Evolutionary conservation across 2,888 invertebrate genomes (phyloP), one percentile per base, ranked within the genome.

Genomic region (Pseudanteris insignis): DNA sequence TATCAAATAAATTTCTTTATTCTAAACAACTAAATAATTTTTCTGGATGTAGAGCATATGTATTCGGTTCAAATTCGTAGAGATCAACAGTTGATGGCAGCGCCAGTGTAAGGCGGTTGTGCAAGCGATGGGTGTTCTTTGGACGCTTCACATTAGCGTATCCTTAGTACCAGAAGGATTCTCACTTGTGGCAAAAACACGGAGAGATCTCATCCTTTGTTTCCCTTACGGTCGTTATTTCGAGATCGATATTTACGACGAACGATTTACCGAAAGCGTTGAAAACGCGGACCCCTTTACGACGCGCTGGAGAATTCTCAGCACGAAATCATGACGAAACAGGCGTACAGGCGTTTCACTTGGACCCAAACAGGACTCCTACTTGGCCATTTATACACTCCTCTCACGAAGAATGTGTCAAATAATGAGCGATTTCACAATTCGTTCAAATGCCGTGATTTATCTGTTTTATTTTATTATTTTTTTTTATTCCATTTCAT

Each of bases 181-280:
- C 33, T 25, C n/a, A 9, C 14, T 37, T 10, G 30, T 36, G 29
- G 10, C 37, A 24, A 47, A 47, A 47, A 47, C 14, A 10, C 29
- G 18, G 30, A 48, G 37, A 50, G 25, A 13, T 24, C 14, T 28
- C 46, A 26, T 40, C 32, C 40, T 50, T 50, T 50, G 32, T 38
- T 26, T 30, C 40, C 15, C 33, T 38, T 37, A 37, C 30, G 28
- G 33, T 41, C 36, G 41, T 36, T 32, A 43, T 53, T 53, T 37
- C 29, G 28, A 44, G 41, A 37, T 53, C 44, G 44, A 44, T 44
- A 53, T 53, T 53, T 44, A 53, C 30, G 53, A 18, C 10, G 43
- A 44, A 53, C 44, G 30, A 53, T 53, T 44, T 53, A 44, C 43
- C 15, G 44, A 53, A 44, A 37, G 44, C 44, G 30, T 18, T n/a